phyloP scores from a whole-genome alignment of 2,797 vertebrate genomes.

The Sebastes hubbsi region DNA sequence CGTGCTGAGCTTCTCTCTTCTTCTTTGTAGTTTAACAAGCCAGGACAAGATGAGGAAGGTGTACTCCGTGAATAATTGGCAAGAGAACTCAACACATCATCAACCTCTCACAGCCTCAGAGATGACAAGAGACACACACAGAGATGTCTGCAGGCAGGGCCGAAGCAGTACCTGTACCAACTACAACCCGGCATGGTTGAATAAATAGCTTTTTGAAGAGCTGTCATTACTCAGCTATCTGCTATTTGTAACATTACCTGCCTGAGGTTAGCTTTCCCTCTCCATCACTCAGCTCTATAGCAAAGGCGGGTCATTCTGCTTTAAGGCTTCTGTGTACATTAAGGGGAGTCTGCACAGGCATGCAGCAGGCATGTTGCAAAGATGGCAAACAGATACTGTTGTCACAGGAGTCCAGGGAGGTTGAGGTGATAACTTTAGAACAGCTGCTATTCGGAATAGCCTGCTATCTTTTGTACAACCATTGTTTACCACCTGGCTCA shows the following conservation, averaged over 20 bases:
- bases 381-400: slow-evolving; percentile 34
- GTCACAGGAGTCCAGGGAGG: slow-evolving; percentile 57
- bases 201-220: slow-evolving; percentile 65
- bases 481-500: background rate
- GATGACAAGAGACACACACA: slow-evolving; percentile 19
- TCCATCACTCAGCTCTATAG: slow-evolving; percentile 62
- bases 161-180: slow-evolving; percentile 48
- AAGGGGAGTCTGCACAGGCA: slow-evolving; percentile 67
- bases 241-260: slow-evolving; percentile 74
- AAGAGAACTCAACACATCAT: slow-evolving; percentile 43
- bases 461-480: background rate
- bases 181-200: slow-evolving; percentile 48
- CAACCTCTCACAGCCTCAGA: background rate
- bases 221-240: slow-evolving; percentile 81
- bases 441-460: background rate
- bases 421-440: slow-evolving; percentile 34
- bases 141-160: slow-evolving; percentile 23
- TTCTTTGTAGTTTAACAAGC: slow-evolving; percentile 46
- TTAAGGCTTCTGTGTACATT: slow-evolving; percentile 51
- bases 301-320: slow-evolving; percentile 27
- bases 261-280: slow-evolving; percentile 56
- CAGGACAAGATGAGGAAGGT: slow-evolving; percentile 47
- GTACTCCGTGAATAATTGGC: slow-evolving; percentile 41
- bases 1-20: background rate
- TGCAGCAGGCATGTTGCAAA: slow-evolving; percentile 47